Evolutionary conservation across 2,113 vertebrate genomes (phyloP).

Genomic region (Sorex fumeus): DNA sequence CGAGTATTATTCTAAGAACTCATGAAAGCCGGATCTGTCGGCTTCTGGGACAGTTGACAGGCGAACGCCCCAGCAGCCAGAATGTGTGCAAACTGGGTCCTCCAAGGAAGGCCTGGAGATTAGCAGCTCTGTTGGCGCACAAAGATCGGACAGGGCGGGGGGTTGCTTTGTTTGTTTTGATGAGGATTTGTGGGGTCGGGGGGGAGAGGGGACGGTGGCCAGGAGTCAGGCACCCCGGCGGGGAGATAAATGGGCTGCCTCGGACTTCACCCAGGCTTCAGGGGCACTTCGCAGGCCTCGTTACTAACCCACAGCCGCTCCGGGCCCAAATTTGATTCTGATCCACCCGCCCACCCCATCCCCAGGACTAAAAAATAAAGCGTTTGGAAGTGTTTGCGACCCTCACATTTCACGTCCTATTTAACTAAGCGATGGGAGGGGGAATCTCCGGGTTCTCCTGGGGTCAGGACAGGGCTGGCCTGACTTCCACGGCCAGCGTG

Average conservation of each 20-base stretch:
- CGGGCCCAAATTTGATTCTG: conserved; percentile 23
- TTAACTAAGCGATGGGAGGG: conserved; percentile 48
- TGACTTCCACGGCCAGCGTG: conserved; percentile 31
- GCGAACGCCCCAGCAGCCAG: conserved; percentile 87
- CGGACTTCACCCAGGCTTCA: too few relatives aligned
- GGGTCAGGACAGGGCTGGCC: conserved; percentile 32
- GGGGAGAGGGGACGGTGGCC: neutral
- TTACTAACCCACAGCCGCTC: conserved; percentile 23
- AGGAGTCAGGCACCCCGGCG: conserved; percentile 47
- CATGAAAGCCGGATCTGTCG: conserved; percentile 87
- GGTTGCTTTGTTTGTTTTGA: conserved; percentile 58
- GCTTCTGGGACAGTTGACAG: conserved; percentile 91
- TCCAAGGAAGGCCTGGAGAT: conserved; percentile 90
- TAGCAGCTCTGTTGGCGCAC: conserved; percentile 83
- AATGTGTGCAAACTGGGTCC: conserved; percentile 88
- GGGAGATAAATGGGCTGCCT: conserved; percentile 59
- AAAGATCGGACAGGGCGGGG: conserved; percentile 58
- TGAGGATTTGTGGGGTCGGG: conserved; percentile 23
- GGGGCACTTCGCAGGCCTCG: conserved; percentile 47
- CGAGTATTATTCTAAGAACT: conserved; percentile 80
- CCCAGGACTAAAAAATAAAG: conserved; percentile 51
- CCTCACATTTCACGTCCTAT: conserved; percentile 40
- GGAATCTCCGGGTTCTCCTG: conserved; percentile 39
- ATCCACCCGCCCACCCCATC: neutral
- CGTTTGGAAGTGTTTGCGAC: conserved; percentile 1